Base-by-base conservation (phyloP, 2,113 vertebrate genomes). In the Rafetus swinhoei region DNA sequence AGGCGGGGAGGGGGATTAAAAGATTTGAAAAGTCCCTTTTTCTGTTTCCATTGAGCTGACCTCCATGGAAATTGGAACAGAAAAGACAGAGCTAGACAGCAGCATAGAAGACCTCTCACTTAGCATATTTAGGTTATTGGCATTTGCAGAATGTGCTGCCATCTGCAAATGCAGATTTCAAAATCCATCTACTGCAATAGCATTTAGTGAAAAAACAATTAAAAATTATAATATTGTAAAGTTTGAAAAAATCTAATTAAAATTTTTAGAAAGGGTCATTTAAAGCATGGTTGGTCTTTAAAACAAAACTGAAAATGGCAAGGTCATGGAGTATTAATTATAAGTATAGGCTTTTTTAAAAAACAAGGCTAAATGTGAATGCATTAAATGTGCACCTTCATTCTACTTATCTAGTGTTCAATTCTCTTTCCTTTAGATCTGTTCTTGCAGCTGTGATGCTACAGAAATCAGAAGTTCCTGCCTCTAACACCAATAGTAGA, bases 51-150 rank as follows among this genome's bases (percentile, higher is more conserved):
- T 50, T 59, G 88, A 89, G 52, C 62, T 13, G 53, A 92, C 87
- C 79, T 89, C 93, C 76, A 82, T 1, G 82, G 88, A 95, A 95
- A 90, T 85, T 81, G 88, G 79, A 95, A 85, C 80, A 85, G 81
- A 82, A 91, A 87, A 27, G 82, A 77, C 74, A 91, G 65, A 84
- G 79, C 0, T 7, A 81, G 9, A 69, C 59, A 90, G 85, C 55
- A 93, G 19, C 12, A 90, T 52, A 92, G 35, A 79, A 85, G 29
- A 54, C 92, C 15, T 19, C 5, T 16, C 62, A 91, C 35, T 81
- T 86, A 65, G 79, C 80, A 88, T 10, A 57, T 32, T n/a, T 39
- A 92, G 84, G 21, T 13, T 88, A 57, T 62, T 82, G 81, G 6
- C 69, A 92, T 9, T 79, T 89, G 86, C 85, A 82, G 27, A 92